Conservation (phyloP, 1,140 invertebrate genomes). For the Meloidogyne floridensis region DNA sequence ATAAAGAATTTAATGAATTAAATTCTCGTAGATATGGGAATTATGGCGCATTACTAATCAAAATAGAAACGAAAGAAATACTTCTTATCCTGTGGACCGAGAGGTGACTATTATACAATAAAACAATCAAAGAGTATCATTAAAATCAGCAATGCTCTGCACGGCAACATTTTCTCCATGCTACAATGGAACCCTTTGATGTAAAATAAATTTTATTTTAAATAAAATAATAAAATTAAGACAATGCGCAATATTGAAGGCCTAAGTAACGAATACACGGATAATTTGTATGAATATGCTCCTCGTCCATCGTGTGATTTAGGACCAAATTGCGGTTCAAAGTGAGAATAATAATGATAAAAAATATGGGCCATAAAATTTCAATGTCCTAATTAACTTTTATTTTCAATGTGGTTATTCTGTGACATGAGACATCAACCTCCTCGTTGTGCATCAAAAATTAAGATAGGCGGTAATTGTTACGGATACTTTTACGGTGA, state of each 20-base stretch:
- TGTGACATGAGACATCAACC: neutral
- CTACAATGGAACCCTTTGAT: constrained; percentile 59
- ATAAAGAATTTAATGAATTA: no score
- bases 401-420: no score
- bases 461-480: constrained; percentile 48
- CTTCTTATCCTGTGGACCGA: constrained; percentile 18
- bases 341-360: neutral
- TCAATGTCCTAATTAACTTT: no score
- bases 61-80: neutral
- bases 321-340: constrained; percentile 86
- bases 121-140: no score
- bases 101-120: no score
- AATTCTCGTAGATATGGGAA: constrained; percentile 27
- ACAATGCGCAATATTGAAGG: constrained; percentile 40
- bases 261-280: constrained; percentile 62
- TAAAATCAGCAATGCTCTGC: no score
- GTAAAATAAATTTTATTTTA: constrained; percentile 48
- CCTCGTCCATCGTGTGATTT: constrained; percentile 71
- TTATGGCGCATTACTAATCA: constrained; percentile 10
- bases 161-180: constrained; percentile 60
- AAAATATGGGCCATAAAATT: no score
- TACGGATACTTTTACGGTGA: constrained; percentile 32
- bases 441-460: constrained; percentile 58
- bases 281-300: constrained; percentile 57
- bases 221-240: constrained; percentile 1